Percentiles rank a stretch among this genome's conserved stretches.
Evolutionary conservation across 2,888 invertebrate genomes (phyloP).

Genomic region (Ormia ochracea): DNA sequence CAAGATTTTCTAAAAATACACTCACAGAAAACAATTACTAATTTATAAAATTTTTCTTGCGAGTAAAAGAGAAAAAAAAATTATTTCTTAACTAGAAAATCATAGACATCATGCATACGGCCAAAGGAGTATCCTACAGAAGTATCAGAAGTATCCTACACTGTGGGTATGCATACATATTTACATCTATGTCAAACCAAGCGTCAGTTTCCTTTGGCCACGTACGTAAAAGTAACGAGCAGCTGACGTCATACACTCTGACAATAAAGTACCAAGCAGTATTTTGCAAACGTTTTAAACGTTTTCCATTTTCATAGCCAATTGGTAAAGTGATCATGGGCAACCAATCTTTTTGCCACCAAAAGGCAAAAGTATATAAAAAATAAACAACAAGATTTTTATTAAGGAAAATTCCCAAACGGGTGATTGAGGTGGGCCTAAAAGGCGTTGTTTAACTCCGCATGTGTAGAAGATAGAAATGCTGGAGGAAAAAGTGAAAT

Average conservation of each 20-base stretch:
- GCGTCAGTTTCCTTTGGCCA: constrained; percentile 55
- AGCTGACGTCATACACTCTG: constrained; percentile 31
- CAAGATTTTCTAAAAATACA: constrained; percentile 22
- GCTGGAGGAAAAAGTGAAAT: constrained; percentile 29
- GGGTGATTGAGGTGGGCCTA: constrained; percentile 64
- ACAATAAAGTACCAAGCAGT: constrained; percentile 14
- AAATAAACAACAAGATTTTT: constrained; percentile 18
- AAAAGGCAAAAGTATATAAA: constrained; percentile 46
- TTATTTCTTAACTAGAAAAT: constrained; percentile 44
- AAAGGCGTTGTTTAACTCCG: constrained; percentile 65
- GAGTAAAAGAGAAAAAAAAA: background rate
- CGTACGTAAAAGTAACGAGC: constrained; percentile 28
- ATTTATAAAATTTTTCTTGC: background rate
- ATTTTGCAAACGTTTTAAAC: constrained; percentile 20
- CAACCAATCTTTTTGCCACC: constrained; percentile 62
- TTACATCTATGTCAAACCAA: constrained; percentile 52
- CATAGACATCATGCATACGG: constrained; percentile 54
- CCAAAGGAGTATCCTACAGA: constrained; percentile 45
- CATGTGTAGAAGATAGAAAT: constrained; percentile 57
- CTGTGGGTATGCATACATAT: background rate
- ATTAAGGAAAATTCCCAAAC: constrained; percentile 46
- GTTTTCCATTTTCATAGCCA: constrained; percentile 20
- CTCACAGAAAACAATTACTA: constrained; percentile 30
- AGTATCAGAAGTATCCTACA: constrained; percentile 27
- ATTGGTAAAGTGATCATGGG: constrained; percentile 48